phyloP scores from a whole-genome alignment of 1,140 invertebrate genomes.

The Bacillus rossius region DNA sequence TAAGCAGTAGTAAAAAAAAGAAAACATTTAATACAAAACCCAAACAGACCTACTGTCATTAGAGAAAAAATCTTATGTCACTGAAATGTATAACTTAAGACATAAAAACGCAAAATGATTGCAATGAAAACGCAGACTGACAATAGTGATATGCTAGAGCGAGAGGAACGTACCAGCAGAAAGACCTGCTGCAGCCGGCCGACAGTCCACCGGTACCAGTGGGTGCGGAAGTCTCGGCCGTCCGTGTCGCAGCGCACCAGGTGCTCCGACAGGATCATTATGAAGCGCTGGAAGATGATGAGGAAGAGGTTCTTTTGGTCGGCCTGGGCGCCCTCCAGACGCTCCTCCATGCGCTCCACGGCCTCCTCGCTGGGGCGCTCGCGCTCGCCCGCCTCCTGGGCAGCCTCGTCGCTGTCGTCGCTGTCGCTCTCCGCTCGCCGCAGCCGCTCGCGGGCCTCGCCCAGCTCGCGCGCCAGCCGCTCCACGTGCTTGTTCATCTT shows the following conservation, averaged over 20 bases:
- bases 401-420: conserved; percentile 72
- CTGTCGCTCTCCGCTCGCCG: conserved; percentile 68
- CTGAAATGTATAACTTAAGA: too few species aligned
- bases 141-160: too few species aligned
- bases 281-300: conserved; percentile 91
- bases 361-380: conserved; percentile 82
- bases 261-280: conserved; percentile 97
- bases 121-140: too few species aligned
- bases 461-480: conserved; percentile 77
- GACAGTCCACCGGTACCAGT: conserved; percentile 95
- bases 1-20: too few species aligned
- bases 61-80: too few species aligned
- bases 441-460: conserved; percentile 79
- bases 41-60: too few species aligned
- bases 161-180: conserved; percentile 78
- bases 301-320: conserved; percentile 97
- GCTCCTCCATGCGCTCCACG: conserved; percentile 94
- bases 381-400: conserved; percentile 50
- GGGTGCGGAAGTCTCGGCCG: conserved; percentile 87
- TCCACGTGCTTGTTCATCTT: conserved; percentile 96
- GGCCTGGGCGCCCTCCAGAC: conserved; percentile 87
- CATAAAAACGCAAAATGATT: too few species aligned
- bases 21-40: too few species aligned
- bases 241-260: conserved; percentile 90
- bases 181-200: conserved; percentile 95